Percentiles rank a stretch among this genome's conserved stretches.
Conservation (phyloP, 2,888 invertebrate species). For the Pediacus dermestoides region DNA sequence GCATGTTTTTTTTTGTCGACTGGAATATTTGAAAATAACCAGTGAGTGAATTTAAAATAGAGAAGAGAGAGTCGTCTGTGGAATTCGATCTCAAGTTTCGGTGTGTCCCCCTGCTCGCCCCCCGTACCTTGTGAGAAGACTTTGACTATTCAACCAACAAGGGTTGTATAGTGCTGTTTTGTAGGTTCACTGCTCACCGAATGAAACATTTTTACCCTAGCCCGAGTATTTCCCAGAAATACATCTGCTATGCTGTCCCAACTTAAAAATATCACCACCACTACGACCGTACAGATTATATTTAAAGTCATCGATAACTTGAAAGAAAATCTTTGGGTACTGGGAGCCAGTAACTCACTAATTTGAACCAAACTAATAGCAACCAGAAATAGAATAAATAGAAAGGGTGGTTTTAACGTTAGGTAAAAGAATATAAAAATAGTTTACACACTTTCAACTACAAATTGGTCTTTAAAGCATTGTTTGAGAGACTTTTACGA, state of each 20-base stretch:
- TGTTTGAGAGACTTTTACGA: constrained; percentile 31
- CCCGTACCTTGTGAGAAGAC: too few species aligned
- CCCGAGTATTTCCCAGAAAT: constrained; percentile 31
- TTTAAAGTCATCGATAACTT: constrained; percentile 31
- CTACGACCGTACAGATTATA: constrained; percentile 21
- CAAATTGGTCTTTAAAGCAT: constrained; percentile 27
- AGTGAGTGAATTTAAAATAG: too few species aligned
- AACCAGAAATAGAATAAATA: constrained; percentile 20
- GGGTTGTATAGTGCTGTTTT: too few species aligned
- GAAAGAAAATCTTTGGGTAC: constrained; percentile 29
- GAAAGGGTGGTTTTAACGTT: constrained; percentile 26
- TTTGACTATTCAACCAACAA: too few species aligned
- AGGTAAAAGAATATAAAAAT: constrained; percentile 28
- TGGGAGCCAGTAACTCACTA: constrained; percentile 15
- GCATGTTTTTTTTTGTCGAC: too few species aligned
- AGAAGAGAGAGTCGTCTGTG: too few species aligned
- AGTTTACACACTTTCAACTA: constrained; percentile 18
- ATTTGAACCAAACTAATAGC: constrained; percentile 6
- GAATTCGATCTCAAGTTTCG: too few species aligned
- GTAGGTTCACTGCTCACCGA: too few species aligned
- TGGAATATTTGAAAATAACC: too few species aligned
- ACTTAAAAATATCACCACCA: constrained; percentile 35
- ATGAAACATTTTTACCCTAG: constrained; percentile 4
- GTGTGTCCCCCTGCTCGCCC: too few species aligned
- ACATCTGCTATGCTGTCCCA: constrained; percentile 37